Evolutionary conservation across 2,888 invertebrate species (phyloP).

Genomic region (Cantharis nigra): DNA sequence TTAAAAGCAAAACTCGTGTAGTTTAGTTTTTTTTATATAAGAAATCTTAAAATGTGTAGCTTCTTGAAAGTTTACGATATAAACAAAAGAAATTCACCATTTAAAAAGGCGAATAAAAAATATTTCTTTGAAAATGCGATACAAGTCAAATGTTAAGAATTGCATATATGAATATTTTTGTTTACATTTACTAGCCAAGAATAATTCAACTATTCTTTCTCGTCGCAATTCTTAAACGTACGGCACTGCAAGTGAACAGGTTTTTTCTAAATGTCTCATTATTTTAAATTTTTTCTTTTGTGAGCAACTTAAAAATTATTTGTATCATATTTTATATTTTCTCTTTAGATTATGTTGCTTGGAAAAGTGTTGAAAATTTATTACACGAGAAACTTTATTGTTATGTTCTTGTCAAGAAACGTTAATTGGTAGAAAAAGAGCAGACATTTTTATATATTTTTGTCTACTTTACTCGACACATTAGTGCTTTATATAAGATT

Average conservation of each 20-base stretch:
- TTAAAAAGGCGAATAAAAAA: not conserved
- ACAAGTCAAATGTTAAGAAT: not conserved
- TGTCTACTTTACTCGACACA: not conserved
- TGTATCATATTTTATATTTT: not conserved
- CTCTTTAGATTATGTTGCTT: not conserved
- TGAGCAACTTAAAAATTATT: not conserved
- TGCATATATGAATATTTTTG: not conserved
- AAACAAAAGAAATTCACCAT: not conserved
- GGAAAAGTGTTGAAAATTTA: not conserved
- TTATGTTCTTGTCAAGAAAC: not conserved
- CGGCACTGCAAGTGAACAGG: not conserved
- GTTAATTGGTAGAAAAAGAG: not conserved
- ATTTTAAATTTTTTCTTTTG: not conserved
- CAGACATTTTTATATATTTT: not conserved
- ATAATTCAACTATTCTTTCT: not conserved
- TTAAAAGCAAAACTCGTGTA: not conserved
- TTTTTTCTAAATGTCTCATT: not conserved
- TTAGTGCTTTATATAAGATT: not conserved
- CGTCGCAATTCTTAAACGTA: not conserved
- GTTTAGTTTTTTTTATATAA: not conserved
- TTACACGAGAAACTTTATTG: not conserved
- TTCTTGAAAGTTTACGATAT: not conserved
- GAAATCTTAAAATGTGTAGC: not conserved
- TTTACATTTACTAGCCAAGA: not conserved
- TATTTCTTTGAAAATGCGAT: not conserved